A percentile compares a stretch with the other conserved stretches of the same genome.
Conservation (phyloP, 1,140 invertebrate genomes). For the Augochlora pura region DNA sequence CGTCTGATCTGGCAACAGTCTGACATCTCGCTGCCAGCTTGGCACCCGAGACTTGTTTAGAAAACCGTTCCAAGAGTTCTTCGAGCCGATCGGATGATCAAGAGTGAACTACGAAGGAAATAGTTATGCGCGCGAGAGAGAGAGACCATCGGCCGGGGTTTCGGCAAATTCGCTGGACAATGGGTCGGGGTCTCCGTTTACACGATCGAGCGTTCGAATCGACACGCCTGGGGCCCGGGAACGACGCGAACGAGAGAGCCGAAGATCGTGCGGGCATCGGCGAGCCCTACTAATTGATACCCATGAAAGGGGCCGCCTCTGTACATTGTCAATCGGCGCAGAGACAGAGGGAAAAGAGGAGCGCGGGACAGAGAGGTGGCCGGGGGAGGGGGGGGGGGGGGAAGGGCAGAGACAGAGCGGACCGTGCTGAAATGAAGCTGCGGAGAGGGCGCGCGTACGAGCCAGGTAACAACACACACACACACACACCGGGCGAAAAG, state of each 20-base stretch:
- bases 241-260: conserved; percentile 12
- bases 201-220: conserved; percentile 4
- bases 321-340: conserved; percentile 61
- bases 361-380: neutral
- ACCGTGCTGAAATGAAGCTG: conserved; percentile 59
- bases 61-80: no score
- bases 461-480: conserved; percentile 48
- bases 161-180: no score
- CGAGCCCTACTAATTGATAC: conserved; percentile 61
- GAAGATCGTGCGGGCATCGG: conserved; percentile 39
- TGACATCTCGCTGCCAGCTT: no score
- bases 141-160: no score
- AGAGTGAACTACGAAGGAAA: neutral
- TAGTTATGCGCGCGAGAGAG: no score
- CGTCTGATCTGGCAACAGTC: no score
- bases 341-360: conserved; percentile 3
- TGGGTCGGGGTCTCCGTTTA: neutral
- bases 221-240: conserved; percentile 2
- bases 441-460: conserved; percentile 27
- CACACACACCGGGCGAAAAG: conserved; percentile 38
- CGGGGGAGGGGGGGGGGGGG: neutral
- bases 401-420: conserved; percentile 13
- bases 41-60: no score
- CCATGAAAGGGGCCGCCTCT: conserved; percentile 60
- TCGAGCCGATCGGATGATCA: neutral